phyloP scores from a whole-genome alignment of 2,888 invertebrate species.

The Peribatodes rhomboidaria region DNA sequence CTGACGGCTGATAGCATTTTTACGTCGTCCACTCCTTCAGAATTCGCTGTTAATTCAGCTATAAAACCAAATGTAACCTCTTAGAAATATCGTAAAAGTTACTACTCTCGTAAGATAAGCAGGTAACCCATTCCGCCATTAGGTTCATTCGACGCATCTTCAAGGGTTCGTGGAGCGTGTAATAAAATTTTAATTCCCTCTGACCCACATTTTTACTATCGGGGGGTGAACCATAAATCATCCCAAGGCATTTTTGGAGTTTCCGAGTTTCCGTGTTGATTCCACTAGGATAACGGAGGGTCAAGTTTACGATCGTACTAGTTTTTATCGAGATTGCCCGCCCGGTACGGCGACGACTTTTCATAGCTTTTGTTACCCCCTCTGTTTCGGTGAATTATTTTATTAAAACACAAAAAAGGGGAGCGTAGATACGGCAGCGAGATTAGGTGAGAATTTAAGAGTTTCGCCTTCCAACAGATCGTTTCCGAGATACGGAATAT shows the following conservation, averaged over 20 bases:
- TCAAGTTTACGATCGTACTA: slow-evolving; percentile 78
- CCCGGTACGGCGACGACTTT: slow-evolving; percentile 57
- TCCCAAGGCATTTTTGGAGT: slow-evolving; percentile 61
- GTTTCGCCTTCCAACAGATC: slow-evolving; percentile 62
- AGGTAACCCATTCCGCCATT: slow-evolving; percentile 58
- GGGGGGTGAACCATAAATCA: slow-evolving; percentile 68
- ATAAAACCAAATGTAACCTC: slow-evolving; percentile 54
- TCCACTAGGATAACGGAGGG: slow-evolving; percentile 74
- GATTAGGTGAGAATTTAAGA: slow-evolving; percentile 76
- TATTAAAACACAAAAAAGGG: slow-evolving; percentile 73
- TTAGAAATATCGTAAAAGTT: slow-evolving; percentile 58
- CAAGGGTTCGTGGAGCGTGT: slow-evolving; percentile 56
- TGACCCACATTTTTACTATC: slow-evolving; percentile 76
- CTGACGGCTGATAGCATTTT: slow-evolving; percentile 25
- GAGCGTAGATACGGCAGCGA: slow-evolving; percentile 60
- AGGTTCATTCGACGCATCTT: slow-evolving; percentile 57
- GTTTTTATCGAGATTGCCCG: slow-evolving; percentile 81
- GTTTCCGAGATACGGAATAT: slow-evolving; percentile 56
- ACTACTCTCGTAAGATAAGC: slow-evolving; percentile 58
- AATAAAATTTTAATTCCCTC: slow-evolving; percentile 75
- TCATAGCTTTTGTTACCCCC: slow-evolving; percentile 70
- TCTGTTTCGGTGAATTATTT: slow-evolving; percentile 75
- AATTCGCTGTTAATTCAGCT: slow-evolving; percentile 42
- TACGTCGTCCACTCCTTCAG: slow-evolving; percentile 30
- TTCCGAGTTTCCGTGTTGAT: slow-evolving; percentile 72